These are phyloP conservation scores for Hemiprocne comata DNA, from an alignment of 2,113 vertebrate genomes.

Conservation along the genomic window DNA sequence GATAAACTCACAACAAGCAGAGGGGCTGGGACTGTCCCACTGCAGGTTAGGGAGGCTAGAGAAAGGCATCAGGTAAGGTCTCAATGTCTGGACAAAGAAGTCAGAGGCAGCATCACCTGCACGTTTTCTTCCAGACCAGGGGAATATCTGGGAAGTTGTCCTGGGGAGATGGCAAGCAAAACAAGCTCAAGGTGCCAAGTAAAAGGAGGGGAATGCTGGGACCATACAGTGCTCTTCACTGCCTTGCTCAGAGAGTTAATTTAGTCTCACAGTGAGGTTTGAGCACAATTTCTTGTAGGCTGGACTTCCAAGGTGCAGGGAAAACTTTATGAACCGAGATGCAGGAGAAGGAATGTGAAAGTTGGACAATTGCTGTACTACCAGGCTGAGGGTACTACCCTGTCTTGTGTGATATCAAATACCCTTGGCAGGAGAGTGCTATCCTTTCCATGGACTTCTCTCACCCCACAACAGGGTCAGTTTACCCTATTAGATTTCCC, in stretches of 20 bases:
- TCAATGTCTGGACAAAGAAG: background rate
- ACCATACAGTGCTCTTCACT: background rate
- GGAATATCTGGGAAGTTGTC: background rate
- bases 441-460: conserved; percentile 34
- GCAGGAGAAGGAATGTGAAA: background rate
- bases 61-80: background rate
- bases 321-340: background rate
- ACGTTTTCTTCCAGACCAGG: background rate
- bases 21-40: background rate
- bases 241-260: background rate
- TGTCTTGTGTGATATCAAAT: background rate
- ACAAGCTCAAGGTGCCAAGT: background rate
- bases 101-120: background rate
- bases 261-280: background rate
- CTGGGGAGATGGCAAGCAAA: background rate
- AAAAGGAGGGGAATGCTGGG: background rate
- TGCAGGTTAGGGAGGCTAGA: background rate
- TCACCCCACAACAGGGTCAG: conserved; percentile 58
- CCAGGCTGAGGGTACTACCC: background rate
- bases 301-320: background rate
- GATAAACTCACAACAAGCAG: background rate
- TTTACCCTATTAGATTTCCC: conserved; percentile 67
- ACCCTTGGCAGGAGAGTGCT: background rate
- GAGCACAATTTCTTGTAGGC: background rate
- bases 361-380: background rate